Conservation (phyloP, 2,113 vertebrate species). For the Eupsittula cactorum region DNA sequence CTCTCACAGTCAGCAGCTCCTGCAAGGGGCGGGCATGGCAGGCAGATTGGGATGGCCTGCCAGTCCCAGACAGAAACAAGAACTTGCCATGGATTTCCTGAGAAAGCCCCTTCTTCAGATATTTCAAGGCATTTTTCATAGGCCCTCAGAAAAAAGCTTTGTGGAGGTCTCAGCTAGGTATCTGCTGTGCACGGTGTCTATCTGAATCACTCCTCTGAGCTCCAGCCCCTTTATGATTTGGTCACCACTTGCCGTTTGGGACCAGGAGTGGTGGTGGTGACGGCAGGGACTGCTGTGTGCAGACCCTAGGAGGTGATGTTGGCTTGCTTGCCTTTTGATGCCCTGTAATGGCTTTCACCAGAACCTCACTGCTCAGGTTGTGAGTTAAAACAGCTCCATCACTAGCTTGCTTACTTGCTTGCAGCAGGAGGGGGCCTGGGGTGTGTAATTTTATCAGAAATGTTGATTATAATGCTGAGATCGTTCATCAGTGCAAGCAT, state of each 20-base stretch:
- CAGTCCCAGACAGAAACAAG: background rate
- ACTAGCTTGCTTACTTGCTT: background rate
- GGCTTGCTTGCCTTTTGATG: background rate
- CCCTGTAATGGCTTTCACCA: background rate
- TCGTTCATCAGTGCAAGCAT: background rate
- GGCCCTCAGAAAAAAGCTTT: background rate
- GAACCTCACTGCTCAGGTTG: background rate
- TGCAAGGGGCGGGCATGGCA: background rate
- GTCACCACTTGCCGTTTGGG: background rate
- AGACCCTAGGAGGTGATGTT: rapidly evolving
- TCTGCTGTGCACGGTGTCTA: background rate
- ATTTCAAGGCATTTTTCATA: background rate
- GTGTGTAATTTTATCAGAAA: background rate
- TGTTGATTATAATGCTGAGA: background rate
- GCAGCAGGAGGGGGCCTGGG: background rate
- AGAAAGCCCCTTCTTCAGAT: background rate
- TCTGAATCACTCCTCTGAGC: background rate
- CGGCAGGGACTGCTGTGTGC: background rate
- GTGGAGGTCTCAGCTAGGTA: background rate
- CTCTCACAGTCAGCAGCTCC: background rate
- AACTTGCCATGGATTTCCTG: background rate
- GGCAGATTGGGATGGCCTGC: background rate
- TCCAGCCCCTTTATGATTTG: background rate
- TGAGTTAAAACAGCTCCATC: background rate
- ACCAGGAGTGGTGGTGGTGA: background rate